Conservation (phyloP, 2,113 vertebrate genomes). For the Otolemur garnettii region DNA sequence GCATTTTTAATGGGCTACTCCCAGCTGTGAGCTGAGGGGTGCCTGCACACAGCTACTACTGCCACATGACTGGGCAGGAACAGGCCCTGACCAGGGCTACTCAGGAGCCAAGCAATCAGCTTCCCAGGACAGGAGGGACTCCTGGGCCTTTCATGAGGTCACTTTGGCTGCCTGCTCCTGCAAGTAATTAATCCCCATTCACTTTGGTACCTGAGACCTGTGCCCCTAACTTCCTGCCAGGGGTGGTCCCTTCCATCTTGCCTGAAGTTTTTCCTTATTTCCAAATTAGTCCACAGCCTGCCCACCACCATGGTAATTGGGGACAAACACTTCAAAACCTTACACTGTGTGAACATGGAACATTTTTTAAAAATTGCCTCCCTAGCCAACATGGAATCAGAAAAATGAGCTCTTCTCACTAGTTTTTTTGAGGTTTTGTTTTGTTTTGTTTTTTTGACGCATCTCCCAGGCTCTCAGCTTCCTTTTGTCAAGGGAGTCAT, state of each 20-base stretch:
- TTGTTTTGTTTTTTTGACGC: background rate
- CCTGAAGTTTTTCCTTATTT: background rate
- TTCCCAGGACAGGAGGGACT: no score
- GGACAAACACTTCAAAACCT: conserved; percentile 36
- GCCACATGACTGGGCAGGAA: background rate
- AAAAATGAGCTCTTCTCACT: background rate
- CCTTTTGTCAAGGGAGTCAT: background rate
- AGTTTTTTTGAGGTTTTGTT: no score
- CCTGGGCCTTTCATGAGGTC: background rate
- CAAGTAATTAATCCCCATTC: background rate
- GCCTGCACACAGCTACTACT: accelerated
- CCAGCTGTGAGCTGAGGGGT: background rate
- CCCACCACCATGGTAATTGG: background rate
- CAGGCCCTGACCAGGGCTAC: accelerated
- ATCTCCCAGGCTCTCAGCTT: background rate
- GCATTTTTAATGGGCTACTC: background rate
- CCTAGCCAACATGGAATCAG: background rate
- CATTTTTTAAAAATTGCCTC: background rate
- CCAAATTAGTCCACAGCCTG: background rate
- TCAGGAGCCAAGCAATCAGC: background rate
- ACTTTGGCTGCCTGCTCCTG: background rate
- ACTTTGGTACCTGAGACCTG: background rate
- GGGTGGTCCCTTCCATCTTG: background rate
- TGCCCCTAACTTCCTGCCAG: background rate
- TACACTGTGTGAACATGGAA: background rate